A percentile compares a stretch with the other conserved stretches of the same genome.
Evolutionary conservation across 2,888 invertebrate genomes (phyloP).

Genomic region (Ashinkailepas kermadecensis): DNA sequence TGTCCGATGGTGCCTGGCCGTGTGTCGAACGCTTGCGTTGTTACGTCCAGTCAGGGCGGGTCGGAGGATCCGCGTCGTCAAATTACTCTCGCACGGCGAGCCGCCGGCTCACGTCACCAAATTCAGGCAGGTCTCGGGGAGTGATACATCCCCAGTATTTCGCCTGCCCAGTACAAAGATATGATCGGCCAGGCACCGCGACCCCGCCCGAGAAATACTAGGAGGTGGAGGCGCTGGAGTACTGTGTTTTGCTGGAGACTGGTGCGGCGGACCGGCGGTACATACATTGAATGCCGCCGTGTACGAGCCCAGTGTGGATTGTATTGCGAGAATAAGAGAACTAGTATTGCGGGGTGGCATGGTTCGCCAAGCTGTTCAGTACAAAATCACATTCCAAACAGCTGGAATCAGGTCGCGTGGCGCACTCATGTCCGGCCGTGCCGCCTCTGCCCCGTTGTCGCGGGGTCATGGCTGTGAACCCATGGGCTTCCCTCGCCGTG

Average conservation of each 20-base stretch:
- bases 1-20: conserved; percentile 10
- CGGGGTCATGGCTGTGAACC: conserved; percentile 17
- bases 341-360: not conserved
- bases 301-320: not conserved
- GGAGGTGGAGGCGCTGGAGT: not conserved
- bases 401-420: not conserved
- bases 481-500: not conserved
- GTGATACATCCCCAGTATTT: not conserved
- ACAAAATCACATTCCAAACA: conserved; percentile 19
- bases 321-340: not conserved
- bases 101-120: not conserved
- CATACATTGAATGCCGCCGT: not conserved
- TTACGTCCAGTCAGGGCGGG: not conserved
- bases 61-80: not conserved
- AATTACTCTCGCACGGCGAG: not conserved
- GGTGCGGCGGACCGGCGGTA: not conserved
- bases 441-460: conserved; percentile 6
- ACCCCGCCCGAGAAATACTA: not conserved
- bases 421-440: not conserved
- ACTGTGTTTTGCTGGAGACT: not conserved
- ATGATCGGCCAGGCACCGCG: not conserved
- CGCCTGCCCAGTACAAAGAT: conserved; percentile 1
- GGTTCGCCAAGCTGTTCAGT: conserved; percentile 7
- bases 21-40: not conserved
- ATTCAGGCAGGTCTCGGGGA: not conserved